These are phyloP conservation scores for Anguilla rostrata DNA, from an alignment of 2,113 vertebrate genomes.

Conservation along the genomic window DNA sequence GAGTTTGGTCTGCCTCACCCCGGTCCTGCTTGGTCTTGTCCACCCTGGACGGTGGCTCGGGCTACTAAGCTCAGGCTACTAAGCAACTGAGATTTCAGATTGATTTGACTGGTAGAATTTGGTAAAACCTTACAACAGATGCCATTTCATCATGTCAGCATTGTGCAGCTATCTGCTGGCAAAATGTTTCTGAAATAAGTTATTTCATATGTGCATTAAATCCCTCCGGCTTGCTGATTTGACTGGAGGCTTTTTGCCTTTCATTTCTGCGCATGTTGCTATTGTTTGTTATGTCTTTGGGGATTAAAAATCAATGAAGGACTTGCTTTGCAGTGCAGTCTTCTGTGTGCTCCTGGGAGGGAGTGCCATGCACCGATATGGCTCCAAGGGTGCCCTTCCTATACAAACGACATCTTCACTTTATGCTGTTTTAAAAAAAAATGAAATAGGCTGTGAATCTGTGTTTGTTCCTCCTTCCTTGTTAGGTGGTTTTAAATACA, in stretches of 20 bases:
- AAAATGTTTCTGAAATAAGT: constrained; percentile 10
- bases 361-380: neutral
- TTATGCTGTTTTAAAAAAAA: neutral
- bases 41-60: neutral
- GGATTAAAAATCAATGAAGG: constrained; percentile 32
- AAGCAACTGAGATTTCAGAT: neutral
- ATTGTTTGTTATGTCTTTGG: constrained; percentile 34
- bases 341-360: neutral
- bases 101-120: neutral
- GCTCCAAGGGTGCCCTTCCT: neutral
- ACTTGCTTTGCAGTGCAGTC: constrained; percentile 10
- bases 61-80: too few species aligned
- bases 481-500: neutral
- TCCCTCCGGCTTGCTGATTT: constrained; percentile 8
- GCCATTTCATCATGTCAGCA: neutral
- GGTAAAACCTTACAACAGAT: neutral
- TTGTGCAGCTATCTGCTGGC: neutral
- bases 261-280: neutral
- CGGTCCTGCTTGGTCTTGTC: neutral
- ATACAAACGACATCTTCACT: neutral
- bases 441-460: neutral
- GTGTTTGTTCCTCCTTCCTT: neutral
- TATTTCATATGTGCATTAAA: constrained; percentile 22
- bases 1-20: too few species aligned
- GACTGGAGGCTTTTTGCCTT: constrained; percentile 4